These are phyloP conservation scores for Brachyrhaphis roseni DNA, from an alignment of 2,797 vertebrate species.

Conservation along the genomic window DNA sequence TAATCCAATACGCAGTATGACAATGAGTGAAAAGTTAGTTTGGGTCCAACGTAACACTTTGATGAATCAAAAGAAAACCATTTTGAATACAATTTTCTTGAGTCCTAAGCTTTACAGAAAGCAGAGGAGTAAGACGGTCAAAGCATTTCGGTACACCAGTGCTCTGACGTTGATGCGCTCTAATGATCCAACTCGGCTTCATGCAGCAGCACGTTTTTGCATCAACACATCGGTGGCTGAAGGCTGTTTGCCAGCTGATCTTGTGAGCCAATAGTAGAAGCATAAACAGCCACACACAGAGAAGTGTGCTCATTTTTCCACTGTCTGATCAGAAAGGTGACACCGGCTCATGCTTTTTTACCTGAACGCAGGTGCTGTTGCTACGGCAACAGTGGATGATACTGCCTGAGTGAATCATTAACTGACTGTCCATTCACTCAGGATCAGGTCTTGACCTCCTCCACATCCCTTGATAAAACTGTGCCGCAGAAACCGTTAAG, in stretches of 20 bases:
- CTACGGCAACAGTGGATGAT: slow-evolving; percentile 60
- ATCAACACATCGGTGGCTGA: slow-evolving; percentile 9
- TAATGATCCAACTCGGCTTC: slow-evolving; percentile 42
- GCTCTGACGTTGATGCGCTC: slow-evolving; percentile 26
- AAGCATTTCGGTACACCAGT: slow-evolving; percentile 34
- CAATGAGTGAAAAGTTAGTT: background rate
- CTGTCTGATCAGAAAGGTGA: slow-evolving; percentile 21
- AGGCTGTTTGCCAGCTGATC: slow-evolving; percentile 18
- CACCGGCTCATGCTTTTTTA: slow-evolving; percentile 11
- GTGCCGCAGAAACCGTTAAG: slow-evolving; percentile 14
- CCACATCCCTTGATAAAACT: slow-evolving; percentile 23
- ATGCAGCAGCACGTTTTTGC: slow-evolving; percentile 21
- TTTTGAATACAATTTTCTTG: too few species aligned
- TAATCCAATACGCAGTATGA: background rate
- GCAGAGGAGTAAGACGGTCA: slow-evolving; percentile 9
- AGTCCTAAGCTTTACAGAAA: slow-evolving; percentile 22
- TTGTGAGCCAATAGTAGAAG: background rate
- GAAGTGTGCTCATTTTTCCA: background rate
- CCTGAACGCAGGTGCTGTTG: slow-evolving; percentile 61
- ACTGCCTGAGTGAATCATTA: slow-evolving; percentile 43
- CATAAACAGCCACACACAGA: background rate
- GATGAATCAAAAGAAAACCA: background rate
- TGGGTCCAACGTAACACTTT: background rate
- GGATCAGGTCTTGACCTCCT: slow-evolving; percentile 54
- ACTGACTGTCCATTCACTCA: slow-evolving; percentile 24